Evolutionary conservation across 2,797 vertebrate species (phyloP), one percentile per base, ranked within the genome.

Genomic region (Sitta carolinensis): DNA sequence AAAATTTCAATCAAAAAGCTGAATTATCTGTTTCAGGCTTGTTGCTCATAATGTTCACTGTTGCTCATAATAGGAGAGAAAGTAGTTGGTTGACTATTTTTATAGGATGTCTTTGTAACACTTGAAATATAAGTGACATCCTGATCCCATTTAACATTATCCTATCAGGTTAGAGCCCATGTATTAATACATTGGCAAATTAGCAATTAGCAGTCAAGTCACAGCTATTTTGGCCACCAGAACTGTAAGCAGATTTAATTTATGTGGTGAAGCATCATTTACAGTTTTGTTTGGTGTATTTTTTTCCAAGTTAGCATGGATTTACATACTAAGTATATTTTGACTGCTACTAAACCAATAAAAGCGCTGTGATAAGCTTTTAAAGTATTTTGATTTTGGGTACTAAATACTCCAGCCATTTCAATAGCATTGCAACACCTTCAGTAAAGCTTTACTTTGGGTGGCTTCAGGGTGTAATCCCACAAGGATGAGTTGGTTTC

Each of bases 271-370:
- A 95, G 91, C 88, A 85, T 25, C 42, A 93, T 91, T 97, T 96
- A 93, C 91, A 90, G 80, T 38, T 79, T 73, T 45, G 57, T 66
- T 82, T 62, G 30, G 20, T 50, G 2, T 11, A 21, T 38, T 83
- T 57, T 69, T 95, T 97, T 95, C 78, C 89, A 90, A 92, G 96
- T 96, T 96, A 97, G 97, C 78, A 66, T 66, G 55, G 78, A 85
- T 97, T 98, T 98, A 95, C 97, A 97, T 92, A 95, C 84, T 94
- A 96, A 97, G 57, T 89, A 84, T 97, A 97, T 97, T 97, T 97
- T 97, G 97, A 97, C 96, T 94, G 96, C 95, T 95, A 80, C 90
- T 97, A 88, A 90, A 92, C 75, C 95, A 94, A 73, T 96, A 94
- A 91, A 91, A 82, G 36, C 63, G 94, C 58, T 88, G 66, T 73